phyloP scores from a whole-genome alignment of 2,888 invertebrate species.

The Gortyna flavago region DNA sequence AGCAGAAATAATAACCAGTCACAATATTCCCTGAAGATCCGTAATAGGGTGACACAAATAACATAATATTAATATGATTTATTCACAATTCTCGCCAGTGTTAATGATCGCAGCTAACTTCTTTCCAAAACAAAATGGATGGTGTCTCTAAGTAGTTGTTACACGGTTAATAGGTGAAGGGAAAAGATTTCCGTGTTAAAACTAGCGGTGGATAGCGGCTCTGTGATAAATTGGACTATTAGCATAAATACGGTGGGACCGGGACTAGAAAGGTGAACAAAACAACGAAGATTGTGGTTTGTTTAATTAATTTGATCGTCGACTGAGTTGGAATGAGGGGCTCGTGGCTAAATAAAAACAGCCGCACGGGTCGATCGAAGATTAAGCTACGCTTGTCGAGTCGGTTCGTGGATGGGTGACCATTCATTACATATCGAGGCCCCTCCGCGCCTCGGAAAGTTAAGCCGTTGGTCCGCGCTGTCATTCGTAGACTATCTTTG shows the following conservation, averaged over 20 bases:
- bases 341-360: background rate
- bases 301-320: constrained; percentile 21
- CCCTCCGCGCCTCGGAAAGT: background rate
- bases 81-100: constrained; percentile 61
- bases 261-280: constrained; percentile 23
- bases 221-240: constrained; percentile 65
- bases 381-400: background rate
- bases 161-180: constrained; percentile 55
- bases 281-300: constrained; percentile 24
- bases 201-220: constrained; percentile 41
- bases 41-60: constrained; percentile 52
- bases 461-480: too few species aligned
- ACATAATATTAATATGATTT: constrained; percentile 73
- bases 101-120: constrained; percentile 68
- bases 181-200: constrained; percentile 56
- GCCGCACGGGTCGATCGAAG: too few species aligned
- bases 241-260: constrained; percentile 46
- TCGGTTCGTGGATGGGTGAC: background rate
- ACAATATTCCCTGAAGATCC: constrained; percentile 45
- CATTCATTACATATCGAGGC: background rate
- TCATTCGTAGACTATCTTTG: background rate
- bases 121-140: constrained; percentile 68
- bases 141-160: constrained; percentile 52
- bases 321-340: background rate
- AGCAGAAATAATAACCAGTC: constrained; percentile 13